Base-by-base conservation (phyloP, 64 coral and sea anemone species). In the Dendrophyllia cribrosa region DNA sequence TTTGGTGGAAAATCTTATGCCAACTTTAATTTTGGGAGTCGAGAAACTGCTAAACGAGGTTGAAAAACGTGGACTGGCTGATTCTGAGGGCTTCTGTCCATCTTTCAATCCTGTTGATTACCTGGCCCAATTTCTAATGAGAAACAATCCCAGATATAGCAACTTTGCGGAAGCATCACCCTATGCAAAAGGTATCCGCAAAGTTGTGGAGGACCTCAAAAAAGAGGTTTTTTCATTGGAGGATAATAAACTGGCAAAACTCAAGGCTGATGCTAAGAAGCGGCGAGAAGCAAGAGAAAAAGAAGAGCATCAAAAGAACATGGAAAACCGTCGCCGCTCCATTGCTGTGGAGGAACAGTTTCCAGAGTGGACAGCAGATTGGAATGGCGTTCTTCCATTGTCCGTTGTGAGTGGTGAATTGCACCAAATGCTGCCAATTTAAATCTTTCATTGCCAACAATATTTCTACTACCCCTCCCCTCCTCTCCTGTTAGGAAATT, bases 61-160 rank as follows among this genome's bases (percentile, higher is more conserved):
- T 20, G 88, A 82, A 65, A 96, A 94, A 58, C 86, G 94, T 66
- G 88, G 88, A 55, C 75, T 99, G 20, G 88, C 91, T 14, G 83
- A 89, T 15, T 96, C 90, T 23, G 91, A 99, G 64, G 88, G 83
- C 22, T 91, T 93, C 55, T 93, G 94, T 84, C 87, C 91, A 86
- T 70, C 87, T 94, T 99, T 99, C n/a, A 99, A 99, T 66, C 97
- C 97, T 20, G 90, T 99, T 24, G 93, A 99, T 50, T 96, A 94
- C 50, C 78, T 99, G 67, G 97, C 91, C 44, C 97, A 99, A 72
- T 96, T 96, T 76, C 55, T 99, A 12, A 96, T 99, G 97, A 85
- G 97, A 46, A 99, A 99, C 55, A 99, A 99, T 85, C 97, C 94
- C 0, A 99, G 86, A 72, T 99, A 96, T 75, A 96, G 94, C 26